phyloP scores from a whole-genome alignment of 2,888 invertebrate genomes.

The Chouioia cunea region DNA sequence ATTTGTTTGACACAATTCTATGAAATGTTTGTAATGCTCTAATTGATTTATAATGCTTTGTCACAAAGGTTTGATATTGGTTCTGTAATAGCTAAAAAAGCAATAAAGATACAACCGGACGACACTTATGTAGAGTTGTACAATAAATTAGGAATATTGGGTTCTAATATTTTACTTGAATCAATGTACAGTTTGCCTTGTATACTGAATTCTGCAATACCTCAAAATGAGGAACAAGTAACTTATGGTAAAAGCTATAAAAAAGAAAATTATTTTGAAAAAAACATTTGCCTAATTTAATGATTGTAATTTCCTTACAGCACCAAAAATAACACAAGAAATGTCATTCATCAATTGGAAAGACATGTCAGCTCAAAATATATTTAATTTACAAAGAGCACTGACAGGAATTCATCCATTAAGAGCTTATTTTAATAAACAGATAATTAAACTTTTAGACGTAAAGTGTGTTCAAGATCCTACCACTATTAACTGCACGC shows the following conservation, averaged over 20 bases:
- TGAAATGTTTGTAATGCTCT: slow-evolving; percentile 14
- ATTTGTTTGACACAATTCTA: slow-evolving; percentile 30
- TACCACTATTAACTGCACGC: slow-evolving; percentile 2
- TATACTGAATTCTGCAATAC: slow-evolving; percentile 72
- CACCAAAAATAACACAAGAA: slow-evolving; percentile 78
- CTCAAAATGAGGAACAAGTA: slow-evolving; percentile 75
- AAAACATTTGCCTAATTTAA: slow-evolving; percentile 10
- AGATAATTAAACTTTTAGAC: slow-evolving; percentile 75
- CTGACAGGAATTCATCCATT: slow-evolving; percentile 76
- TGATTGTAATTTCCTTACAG: slow-evolving; percentile 69
- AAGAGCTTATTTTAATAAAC: slow-evolving; percentile 74
- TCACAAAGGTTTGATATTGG: slow-evolving; percentile 81
- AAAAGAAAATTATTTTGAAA: slow-evolving; percentile 2
- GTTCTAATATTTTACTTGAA: slow-evolving; percentile 77
- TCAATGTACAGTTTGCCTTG: slow-evolving; percentile 74
- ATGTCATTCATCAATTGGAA: slow-evolving; percentile 78
- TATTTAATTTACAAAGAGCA: slow-evolving; percentile 81
- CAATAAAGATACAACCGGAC: slow-evolving; percentile 72
- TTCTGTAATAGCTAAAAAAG: slow-evolving; percentile 75
- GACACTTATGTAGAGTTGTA: slow-evolving; percentile 78
- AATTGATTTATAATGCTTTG: slow-evolving; percentile 6
- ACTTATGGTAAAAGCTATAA: slow-evolving; percentile 76
- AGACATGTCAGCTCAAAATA: slow-evolving; percentile 73
- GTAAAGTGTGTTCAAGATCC: slow-evolving; percentile 63
- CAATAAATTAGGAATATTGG: slow-evolving; percentile 75